Percentiles rank a stretch among this genome's conserved stretches.
These are phyloP conservation scores for Dermatophagoides farinae DNA, from an alignment of 1,140 invertebrate genomes.

Conservation along the genomic window DNA sequence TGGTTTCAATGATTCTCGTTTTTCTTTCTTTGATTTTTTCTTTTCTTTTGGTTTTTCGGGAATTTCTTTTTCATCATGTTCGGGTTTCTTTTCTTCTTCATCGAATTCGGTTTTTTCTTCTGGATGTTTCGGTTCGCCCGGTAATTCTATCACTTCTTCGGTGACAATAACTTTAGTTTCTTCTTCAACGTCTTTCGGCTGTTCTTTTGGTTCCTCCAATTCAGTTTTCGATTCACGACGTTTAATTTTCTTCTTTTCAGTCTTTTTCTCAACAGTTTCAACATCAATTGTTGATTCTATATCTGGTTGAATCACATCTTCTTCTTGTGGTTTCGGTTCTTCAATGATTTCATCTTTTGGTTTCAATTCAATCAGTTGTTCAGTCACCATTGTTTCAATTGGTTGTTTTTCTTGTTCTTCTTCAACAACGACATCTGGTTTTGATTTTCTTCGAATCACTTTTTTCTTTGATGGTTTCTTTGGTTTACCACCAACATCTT, in stretches of 20 bases:
- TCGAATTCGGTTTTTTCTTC: neutral
- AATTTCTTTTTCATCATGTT: neutral
- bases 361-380: neutral
- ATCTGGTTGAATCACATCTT: constrained; percentile 12
- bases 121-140: constrained; percentile 22
- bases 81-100: too few species aligned
- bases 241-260: neutral
- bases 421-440: neutral
- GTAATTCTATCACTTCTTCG: constrained; percentile 21
- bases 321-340: neutral
- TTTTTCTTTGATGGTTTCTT: neutral
- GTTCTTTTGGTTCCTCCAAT: neutral
- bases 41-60: too few species aligned
- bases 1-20: neutral
- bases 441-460: neutral
- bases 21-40: too few species aligned
- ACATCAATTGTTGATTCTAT: constrained; percentile 26
- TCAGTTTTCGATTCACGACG: neutral
- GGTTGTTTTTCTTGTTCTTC: neutral
- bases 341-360: neutral
- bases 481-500: neutral
- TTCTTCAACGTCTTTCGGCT: neutral
- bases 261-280: constrained; percentile 18
- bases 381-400: neutral
- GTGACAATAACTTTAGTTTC: constrained; percentile 15